phyloP scores from a whole-genome alignment of 2,888 invertebrate species.

The Tipula helvola region DNA sequence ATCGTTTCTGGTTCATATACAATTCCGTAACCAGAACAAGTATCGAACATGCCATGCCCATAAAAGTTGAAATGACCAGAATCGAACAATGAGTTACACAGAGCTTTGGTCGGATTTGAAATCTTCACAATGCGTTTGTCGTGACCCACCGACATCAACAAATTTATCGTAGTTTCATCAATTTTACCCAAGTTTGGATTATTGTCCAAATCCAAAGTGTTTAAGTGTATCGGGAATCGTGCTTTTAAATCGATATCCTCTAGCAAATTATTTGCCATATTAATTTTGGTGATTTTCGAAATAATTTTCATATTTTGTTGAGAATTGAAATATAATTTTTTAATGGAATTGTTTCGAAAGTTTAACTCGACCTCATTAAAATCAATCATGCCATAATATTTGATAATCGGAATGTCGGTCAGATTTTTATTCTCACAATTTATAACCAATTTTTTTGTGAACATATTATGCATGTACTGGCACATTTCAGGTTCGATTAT shows the following conservation, averaged over 20 bases:
- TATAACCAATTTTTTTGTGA: background rate
- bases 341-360: background rate
- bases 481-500: background rate
- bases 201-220: background rate
- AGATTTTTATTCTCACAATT: background rate
- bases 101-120: background rate
- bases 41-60: background rate
- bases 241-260: background rate
- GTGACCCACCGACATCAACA: background rate
- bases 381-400: background rate
- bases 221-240: background rate
- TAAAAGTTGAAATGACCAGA: background rate
- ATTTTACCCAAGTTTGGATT: background rate
- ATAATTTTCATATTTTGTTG: background rate
- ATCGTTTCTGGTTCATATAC: background rate
- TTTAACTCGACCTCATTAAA: background rate
- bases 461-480: background rate
- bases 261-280: background rate
- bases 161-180: background rate
- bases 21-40: background rate
- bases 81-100: background rate
- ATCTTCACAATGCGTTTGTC: background rate
- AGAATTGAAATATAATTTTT: background rate
- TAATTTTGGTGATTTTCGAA: background rate
- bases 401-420: background rate